These are phyloP conservation scores for Aphidoletes aphidimyza DNA, from an alignment of 2,888 invertebrate genomes.

Conservation along the genomic window DNA sequence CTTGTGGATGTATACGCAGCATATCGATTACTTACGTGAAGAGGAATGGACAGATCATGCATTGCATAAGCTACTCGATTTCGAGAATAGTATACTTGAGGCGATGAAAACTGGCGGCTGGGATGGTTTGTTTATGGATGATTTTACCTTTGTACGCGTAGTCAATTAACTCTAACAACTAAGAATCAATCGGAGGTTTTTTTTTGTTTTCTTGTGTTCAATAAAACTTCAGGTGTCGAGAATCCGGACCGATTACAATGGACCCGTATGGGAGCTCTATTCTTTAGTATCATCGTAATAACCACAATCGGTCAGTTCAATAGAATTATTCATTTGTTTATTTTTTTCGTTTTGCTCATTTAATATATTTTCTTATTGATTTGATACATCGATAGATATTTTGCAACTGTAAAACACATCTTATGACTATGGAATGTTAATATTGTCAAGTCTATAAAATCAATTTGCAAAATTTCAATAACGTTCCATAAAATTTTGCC, in stretches of 20 bases:
- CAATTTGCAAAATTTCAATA: background rate
- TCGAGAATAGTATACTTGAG: slow-evolving; percentile 78
- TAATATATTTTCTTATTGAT: background rate
- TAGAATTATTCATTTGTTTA: background rate
- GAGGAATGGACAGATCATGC: slow-evolving; percentile 85
- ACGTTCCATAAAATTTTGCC: background rate
- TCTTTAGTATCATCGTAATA: slow-evolving; percentile 95
- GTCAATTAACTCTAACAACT: too few relatives aligned
- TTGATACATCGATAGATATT: background rate
- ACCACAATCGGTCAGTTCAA: slow-evolving; percentile 88
- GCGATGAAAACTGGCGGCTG: slow-evolving; percentile 91
- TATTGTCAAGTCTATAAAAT: too few relatives aligned
- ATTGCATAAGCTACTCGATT: slow-evolving; percentile 71
- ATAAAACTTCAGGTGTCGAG: too few relatives aligned
- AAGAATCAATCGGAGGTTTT: too few relatives aligned
- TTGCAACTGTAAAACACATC: background rate
- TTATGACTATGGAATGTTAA: background rate
- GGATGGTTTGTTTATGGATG: too few relatives aligned
- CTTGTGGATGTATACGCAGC: slow-evolving; percentile 77
- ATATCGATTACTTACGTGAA: slow-evolving; percentile 72
- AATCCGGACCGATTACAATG: slow-evolving; percentile 75
- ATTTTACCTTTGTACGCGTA: too few relatives aligned
- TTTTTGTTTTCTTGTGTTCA: too few relatives aligned
- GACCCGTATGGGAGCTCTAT: slow-evolving; percentile 89
- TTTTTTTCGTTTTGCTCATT: background rate